These are phyloP conservation scores for Pollimyrus isidori DNA, from an alignment of 2,113 vertebrate species.

Conservation along the genomic window DNA sequence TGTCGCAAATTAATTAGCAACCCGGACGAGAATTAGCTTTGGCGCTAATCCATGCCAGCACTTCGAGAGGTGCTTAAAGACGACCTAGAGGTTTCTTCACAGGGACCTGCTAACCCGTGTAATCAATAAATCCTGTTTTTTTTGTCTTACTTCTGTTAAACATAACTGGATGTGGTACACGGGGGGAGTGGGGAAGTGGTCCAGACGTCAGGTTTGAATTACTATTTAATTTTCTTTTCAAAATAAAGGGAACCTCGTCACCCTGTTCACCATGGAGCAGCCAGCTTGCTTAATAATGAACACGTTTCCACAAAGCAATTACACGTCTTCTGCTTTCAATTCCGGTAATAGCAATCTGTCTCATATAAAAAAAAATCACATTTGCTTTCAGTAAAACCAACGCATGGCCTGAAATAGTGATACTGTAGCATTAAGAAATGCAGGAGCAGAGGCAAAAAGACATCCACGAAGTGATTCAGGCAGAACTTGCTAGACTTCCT, in stretches of 20 bases:
- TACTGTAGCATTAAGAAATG: neutral
- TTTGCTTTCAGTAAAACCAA: neutral
- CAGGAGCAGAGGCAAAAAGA: neutral
- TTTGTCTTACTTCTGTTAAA: neutral
- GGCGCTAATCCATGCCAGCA: neutral
- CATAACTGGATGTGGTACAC: neutral
- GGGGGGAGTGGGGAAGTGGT: neutral
- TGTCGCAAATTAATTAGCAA: neutral
- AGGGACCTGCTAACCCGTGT: neutral
- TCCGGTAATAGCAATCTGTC: neutral
- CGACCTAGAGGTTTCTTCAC: neutral
- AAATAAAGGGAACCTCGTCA: neutral
- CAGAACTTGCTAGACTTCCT: neutral
- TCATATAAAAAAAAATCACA: neutral
- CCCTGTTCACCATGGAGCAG: neutral
- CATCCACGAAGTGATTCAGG: neutral
- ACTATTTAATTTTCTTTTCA: conserved; percentile 1
- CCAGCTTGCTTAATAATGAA: conserved; percentile 7
- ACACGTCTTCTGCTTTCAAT: neutral
- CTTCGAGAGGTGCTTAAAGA: neutral
- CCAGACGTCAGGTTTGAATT: neutral
- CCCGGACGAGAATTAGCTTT: neutral
- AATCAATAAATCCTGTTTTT: neutral
- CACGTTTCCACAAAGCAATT: neutral
- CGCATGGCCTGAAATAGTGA: neutral